Conservation (phyloP, 2,797 vertebrate genomes). For the Cyprinella venusta region DNA sequence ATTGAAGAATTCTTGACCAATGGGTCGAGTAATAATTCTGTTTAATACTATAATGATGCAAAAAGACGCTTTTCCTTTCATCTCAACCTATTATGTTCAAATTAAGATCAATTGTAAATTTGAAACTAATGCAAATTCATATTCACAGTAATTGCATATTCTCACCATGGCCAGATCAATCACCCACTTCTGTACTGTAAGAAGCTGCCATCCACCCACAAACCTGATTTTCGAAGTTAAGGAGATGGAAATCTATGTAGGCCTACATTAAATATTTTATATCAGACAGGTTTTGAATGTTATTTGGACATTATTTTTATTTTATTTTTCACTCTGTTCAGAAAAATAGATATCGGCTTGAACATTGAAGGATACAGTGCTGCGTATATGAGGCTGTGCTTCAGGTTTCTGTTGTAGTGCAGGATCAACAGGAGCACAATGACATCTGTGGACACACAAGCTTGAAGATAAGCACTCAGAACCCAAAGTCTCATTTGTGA, state of each 20-base stretch:
- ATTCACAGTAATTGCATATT: too few species aligned
- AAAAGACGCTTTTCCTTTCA: neutral
- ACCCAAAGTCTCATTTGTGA: too few species aligned
- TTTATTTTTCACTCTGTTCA: neutral
- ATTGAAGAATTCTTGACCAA: neutral
- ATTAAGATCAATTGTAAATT: neutral
- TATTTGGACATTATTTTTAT: neutral
- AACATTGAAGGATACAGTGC: slow-evolving; percentile 87
- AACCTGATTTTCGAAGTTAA: slow-evolving; percentile 74
- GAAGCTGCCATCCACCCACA: slow-evolving; percentile 83
- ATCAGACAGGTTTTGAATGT: neutral
- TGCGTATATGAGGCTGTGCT: slow-evolving; percentile 77
- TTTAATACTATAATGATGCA: neutral
- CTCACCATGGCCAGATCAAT: slow-evolving; percentile 92
- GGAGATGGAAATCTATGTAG: neutral
- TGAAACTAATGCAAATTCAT: neutral
- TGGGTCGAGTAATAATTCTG: too few species aligned
- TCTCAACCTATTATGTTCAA: neutral
- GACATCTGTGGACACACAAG: slow-evolving; percentile 74
- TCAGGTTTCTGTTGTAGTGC: slow-evolving; percentile 80
- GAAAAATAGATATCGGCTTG: neutral
- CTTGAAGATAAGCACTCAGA: neutral
- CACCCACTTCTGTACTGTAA: slow-evolving; percentile 86
- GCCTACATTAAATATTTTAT: slow-evolving; percentile 11
- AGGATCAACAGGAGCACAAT: slow-evolving; percentile 87